Evolutionary conservation across 1,140 invertebrate species (phyloP).

Genomic region (Cheumatopsyche charites): DNA sequence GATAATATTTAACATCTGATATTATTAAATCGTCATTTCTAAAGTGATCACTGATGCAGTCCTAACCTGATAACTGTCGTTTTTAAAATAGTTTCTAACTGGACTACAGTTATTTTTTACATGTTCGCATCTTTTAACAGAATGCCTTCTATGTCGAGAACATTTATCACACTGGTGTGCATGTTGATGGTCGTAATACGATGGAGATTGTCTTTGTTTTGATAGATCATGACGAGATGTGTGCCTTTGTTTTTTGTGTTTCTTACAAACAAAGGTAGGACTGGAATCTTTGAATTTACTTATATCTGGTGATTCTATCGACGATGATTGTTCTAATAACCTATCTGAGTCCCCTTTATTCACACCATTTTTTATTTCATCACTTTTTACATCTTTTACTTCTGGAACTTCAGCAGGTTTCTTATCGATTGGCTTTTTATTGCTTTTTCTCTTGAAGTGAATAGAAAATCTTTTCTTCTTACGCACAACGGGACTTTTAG

Average conservation of each 20-base stretch:
- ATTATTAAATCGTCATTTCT: too few relatives aligned
- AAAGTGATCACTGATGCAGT: too few relatives aligned
- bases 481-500: conserved; percentile 57
- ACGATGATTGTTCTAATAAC: conserved; percentile 43
- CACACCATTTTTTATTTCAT: conserved; percentile 46
- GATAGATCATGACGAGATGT: neutral
- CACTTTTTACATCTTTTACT: conserved; percentile 21
- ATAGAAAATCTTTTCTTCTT: conserved; percentile 61
- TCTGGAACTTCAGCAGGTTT: conserved; percentile 9
- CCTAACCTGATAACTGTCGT: conserved; percentile 61
- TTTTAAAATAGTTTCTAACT: conserved; percentile 52
- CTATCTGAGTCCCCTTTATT: conserved; percentile 39
- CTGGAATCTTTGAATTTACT: conserved; percentile 37
- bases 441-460: conserved; percentile 59
- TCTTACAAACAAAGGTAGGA: conserved; percentile 39
- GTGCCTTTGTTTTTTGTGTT: conserved; percentile 34
- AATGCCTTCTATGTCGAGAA: neutral
- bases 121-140: conserved; percentile 10
- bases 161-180: conserved; percentile 28
- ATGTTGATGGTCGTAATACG: neutral
- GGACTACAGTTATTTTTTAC: conserved; percentile 22
- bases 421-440: conserved; percentile 54
- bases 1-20: too few relatives aligned
- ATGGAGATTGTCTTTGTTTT: neutral
- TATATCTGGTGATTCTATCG: conserved; percentile 36